Percentiles rank a stretch among this genome's conserved stretches.
phyloP scores from a whole-genome alignment of 2,113 vertebrate species.

The Aphelocoma coerulescens region DNA sequence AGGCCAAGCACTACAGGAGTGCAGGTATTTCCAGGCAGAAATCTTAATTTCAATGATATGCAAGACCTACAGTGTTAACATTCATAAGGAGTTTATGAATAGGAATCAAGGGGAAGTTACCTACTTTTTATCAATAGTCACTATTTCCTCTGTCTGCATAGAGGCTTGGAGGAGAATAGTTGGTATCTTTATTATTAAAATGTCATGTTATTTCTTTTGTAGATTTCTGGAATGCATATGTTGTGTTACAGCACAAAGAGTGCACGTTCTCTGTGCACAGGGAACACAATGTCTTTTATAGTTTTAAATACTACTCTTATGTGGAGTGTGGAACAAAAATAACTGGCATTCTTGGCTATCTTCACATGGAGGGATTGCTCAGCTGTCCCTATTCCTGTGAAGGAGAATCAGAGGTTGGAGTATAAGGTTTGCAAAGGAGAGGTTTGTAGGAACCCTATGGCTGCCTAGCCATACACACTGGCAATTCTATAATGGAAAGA shows the following conservation, averaged over 20 bases:
- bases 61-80: conserved; percentile 21
- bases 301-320: neutral
- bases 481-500: neutral
- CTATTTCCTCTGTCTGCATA: conserved; percentile 40
- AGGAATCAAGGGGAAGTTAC: conserved; percentile 64
- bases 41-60: conserved; percentile 11
- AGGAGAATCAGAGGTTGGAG: neutral
- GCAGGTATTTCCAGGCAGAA: neutral
- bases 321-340: neutral
- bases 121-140: conserved; percentile 52
- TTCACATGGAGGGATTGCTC: neutral
- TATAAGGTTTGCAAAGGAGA: neutral
- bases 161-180: neutral
- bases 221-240: neutral
- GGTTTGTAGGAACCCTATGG: neutral
- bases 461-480: neutral
- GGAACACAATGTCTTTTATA: neutral
- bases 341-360: neutral
- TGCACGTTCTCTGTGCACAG: neutral
- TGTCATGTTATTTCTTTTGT: conserved; percentile 20
- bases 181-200: conserved; percentile 50
- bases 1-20: neutral
- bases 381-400: neutral
- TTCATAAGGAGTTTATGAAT: conserved; percentile 37
- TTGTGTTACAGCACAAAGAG: neutral